phyloP scores from a whole-genome alignment of 2,797 vertebrate species.

The Morelia viridis region DNA sequence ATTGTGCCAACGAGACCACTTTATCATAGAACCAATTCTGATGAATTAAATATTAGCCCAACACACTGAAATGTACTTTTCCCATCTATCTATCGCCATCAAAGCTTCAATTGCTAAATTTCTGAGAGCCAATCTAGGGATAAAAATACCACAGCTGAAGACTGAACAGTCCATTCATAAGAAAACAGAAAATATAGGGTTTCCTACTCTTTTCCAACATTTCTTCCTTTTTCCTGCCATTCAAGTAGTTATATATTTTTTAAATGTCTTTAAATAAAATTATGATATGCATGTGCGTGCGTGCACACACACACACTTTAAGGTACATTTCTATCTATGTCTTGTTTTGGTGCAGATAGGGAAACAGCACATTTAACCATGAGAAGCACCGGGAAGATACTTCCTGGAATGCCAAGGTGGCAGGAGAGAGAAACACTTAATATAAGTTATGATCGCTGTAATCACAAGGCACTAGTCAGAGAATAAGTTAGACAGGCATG shows the following conservation, averaged over 20 bases:
- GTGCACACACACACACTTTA: not conserved
- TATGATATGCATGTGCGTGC: not conserved
- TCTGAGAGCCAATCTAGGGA: not conserved
- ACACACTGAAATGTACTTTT: not conserved
- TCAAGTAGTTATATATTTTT: not conserved
- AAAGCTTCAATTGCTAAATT: not conserved
- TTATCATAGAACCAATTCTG: not conserved
- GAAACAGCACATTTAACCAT: not conserved
- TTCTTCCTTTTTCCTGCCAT: not conserved
- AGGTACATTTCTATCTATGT: not conserved
- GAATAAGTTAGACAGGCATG: not conserved
- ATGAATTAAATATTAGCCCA: not conserved
- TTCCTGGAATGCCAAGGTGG: not conserved
- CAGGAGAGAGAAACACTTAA: not conserved
- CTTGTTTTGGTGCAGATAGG: not conserved
- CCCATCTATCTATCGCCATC: not conserved
- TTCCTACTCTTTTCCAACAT: not conserved
- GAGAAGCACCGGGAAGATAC: not conserved
- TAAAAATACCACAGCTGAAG: not conserved
- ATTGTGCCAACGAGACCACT: not conserved
- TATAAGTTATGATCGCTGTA: not conserved
- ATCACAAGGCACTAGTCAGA: not conserved
- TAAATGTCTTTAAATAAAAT: not conserved
- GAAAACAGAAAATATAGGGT: not conserved
- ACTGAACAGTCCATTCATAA: not conserved